Conservation (phyloP, 2,113 vertebrate species). For the Erinaceus europaeus region DNA sequence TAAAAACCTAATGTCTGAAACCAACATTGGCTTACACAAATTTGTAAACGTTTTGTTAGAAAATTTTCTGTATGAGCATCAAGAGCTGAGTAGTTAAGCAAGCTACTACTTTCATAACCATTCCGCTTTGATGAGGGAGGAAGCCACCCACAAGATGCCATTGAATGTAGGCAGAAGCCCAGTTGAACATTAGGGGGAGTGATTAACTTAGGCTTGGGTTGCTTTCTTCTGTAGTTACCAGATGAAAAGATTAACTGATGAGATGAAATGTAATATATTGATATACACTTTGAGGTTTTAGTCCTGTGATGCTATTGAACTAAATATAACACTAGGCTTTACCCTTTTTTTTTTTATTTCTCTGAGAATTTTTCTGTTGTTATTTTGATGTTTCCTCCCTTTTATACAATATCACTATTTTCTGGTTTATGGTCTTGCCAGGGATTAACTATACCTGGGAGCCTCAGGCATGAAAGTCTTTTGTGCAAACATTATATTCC, state of each 20-base stretch:
- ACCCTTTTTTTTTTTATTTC: background rate
- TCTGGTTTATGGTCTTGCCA: too few species aligned
- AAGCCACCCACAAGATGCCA: background rate
- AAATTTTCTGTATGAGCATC: background rate
- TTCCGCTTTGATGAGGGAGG: background rate
- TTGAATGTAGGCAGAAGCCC: background rate
- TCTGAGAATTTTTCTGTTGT: too few species aligned
- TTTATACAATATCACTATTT: too few species aligned
- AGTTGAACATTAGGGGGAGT: background rate
- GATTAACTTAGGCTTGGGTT: background rate
- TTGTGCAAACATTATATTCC: too few species aligned
- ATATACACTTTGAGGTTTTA: background rate
- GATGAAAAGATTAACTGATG: background rate
- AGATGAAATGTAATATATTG: background rate
- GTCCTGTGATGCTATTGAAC: background rate
- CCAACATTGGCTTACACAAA: background rate
- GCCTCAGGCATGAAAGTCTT: too few species aligned
- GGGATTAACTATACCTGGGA: too few species aligned
- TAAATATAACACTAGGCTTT: background rate
- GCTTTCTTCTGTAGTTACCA: background rate
- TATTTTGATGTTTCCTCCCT: too few species aligned
- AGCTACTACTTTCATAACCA: background rate
- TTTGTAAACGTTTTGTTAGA: background rate
- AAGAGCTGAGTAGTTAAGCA: background rate
- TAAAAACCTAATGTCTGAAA: background rate